Base-by-base conservation (phyloP, 30 jellyfish, hydroid and myxozoan genomes). In the Haliclystus octoradiatus region DNA sequence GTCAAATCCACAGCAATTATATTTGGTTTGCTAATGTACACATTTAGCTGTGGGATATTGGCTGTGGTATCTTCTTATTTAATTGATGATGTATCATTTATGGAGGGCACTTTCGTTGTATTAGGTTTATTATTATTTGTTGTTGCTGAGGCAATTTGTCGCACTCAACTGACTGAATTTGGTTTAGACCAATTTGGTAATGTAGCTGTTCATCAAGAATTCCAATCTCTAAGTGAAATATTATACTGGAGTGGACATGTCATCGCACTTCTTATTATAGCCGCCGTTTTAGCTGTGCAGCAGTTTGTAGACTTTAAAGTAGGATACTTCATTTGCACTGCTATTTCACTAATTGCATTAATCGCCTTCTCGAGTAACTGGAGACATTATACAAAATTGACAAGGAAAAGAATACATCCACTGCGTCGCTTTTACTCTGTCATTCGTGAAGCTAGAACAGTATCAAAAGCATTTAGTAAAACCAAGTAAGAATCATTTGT, bases 131-230 rank as follows among this genome's bases (percentile, higher is more conserved):
- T 40, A 12, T 65, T 85, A 22, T 65, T 85, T 0, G 72, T 92
- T 51, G 13, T 73, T 26, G 96, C 93, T 22, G 96, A 85, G 65
- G 85, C 94, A 22, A 62, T 73, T 30, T 70, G 91, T 34, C 63
- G 77, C 63, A 78, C 93, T 47, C 49, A 49, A 2, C 24, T 85
- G 26, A 83, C 83, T 15, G 89, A 73, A 27, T 61, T 85, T 35
- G 70, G 91, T 0, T 62, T 63, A 46, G 63, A 30, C 9, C 90
- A 69, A 28, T 35, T 53, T 28, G 28, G 84, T 5, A 51, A 35
- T 26, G 46, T 22, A 5, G 49, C 40, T 1, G 52, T 70, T 49
- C 60, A 71, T 12, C 82, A 67, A 33, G 66, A 63, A 49, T 72
- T 79, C 14, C 62, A 35, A 1, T 34, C 65, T 1, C 73, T 57